These are phyloP conservation scores for Microtus richardsoni DNA, from an alignment of 2,113 vertebrate genomes.

Conservation along the genomic window DNA sequence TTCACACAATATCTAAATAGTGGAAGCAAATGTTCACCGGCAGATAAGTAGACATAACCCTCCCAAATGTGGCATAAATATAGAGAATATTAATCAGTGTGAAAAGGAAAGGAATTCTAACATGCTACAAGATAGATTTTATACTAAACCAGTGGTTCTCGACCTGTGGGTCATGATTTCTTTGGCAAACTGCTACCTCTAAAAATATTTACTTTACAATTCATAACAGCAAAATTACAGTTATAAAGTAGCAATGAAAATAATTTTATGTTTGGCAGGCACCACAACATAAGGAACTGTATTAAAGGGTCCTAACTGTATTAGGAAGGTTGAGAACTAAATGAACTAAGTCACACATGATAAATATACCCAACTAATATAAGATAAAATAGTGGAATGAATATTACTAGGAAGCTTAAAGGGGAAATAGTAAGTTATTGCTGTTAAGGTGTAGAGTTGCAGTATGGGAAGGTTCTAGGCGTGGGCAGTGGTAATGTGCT, in stretches of 20 bases:
- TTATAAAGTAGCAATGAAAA: background rate
- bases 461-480: background rate
- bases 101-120: background rate
- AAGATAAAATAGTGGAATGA: background rate
- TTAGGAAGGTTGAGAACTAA: background rate
- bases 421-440: background rate
- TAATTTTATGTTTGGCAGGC: background rate
- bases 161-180: background rate
- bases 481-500: background rate
- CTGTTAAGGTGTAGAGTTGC: background rate
- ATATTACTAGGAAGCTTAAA: background rate
- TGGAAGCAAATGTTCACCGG: background rate
- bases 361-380: background rate
- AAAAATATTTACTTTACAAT: background rate
- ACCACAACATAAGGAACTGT: background rate
- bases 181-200: background rate
- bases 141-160: background rate
- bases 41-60: background rate
- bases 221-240: background rate
- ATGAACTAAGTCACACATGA: background rate
- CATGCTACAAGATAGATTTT: background rate
- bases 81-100: background rate
- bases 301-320: background rate
- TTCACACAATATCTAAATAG: background rate
- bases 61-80: background rate